Evolutionary conservation across 2,113 vertebrate genomes (phyloP).

Genomic region (Proteles cristata): DNA sequence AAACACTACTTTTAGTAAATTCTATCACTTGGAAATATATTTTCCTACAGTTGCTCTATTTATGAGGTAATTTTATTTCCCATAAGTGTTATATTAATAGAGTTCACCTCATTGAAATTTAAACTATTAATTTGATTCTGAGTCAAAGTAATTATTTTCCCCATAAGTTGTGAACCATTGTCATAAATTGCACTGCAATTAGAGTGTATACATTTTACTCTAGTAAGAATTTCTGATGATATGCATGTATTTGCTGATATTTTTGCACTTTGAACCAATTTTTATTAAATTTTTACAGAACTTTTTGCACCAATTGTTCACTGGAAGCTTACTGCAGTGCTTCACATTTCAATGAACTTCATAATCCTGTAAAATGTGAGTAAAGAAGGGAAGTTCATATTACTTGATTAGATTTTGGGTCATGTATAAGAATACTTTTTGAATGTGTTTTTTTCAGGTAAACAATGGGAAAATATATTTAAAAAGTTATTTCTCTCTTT

Average conservation of each 20-base stretch:
- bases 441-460: background rate
- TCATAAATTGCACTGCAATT: background rate
- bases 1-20: slow-evolving; percentile 28
- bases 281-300: background rate
- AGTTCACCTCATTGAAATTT: slow-evolving; percentile 49
- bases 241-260: background rate
- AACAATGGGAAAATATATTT: background rate
- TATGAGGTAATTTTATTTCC: background rate
- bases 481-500: background rate
- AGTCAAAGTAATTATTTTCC: background rate
- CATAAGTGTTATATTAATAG: background rate
- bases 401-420: background rate
- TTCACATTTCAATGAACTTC: background rate
- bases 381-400: background rate
- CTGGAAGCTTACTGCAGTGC: background rate
- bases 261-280: background rate
- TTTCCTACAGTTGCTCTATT: slow-evolving; percentile 19
- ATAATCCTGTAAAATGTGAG: background rate
- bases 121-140: slow-evolving; percentile 39
- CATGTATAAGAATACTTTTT: background rate
- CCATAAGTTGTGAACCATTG: background rate
- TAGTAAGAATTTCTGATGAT: background rate
- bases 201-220: background rate
- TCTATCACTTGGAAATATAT: background rate
- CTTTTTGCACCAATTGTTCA: background rate